Percentiles rank a stretch among this genome's conserved stretches.
These are phyloP conservation scores for Dromius quadrimaculatus DNA, from an alignment of 2,888 invertebrate genomes.

Conservation along the genomic window DNA sequence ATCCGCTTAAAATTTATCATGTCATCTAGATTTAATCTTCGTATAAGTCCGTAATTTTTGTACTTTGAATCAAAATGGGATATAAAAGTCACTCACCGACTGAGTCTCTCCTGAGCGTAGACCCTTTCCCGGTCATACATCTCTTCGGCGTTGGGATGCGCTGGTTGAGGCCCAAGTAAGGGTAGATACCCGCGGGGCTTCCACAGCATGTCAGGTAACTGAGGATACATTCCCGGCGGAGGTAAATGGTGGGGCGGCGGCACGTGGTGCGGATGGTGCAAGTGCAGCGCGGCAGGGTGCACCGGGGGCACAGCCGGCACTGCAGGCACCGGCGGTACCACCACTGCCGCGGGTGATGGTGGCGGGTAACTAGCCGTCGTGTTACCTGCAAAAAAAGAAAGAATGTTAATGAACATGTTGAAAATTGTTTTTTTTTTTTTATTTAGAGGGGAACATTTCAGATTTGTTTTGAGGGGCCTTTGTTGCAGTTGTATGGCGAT, in stretches of 20 bases:
- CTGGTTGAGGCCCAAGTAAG: constrained; percentile 64
- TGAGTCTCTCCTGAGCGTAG: constrained; percentile 70
- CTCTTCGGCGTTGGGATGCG: constrained; percentile 66
- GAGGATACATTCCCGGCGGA: constrained; percentile 64
- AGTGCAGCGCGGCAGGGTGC: constrained; percentile 64
- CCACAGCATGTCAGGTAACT: constrained; percentile 71
- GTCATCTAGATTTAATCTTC: too few species aligned
- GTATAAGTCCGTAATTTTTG: too few species aligned
- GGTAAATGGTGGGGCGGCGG: constrained; percentile 59
- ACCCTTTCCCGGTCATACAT: constrained; percentile 68
- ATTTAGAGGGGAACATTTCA: too few species aligned
- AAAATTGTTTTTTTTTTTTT: too few species aligned
- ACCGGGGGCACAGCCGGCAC: constrained; percentile 56
- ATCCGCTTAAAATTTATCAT: too few species aligned
- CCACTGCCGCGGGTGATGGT: constrained; percentile 60
- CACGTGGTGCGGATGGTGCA: constrained; percentile 63
- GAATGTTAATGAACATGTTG: too few species aligned
- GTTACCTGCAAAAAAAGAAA: too few species aligned
- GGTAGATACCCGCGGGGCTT: constrained; percentile 71
- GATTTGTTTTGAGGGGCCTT: too few species aligned
- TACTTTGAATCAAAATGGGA: too few species aligned
- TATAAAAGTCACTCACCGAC: too few species aligned
- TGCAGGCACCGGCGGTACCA: neutral
- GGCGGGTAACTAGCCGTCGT: constrained; percentile 65
- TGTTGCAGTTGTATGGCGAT: too few species aligned